phyloP scores from a whole-genome alignment of 2,888 invertebrate genomes.

The Eupsilia transversa region DNA sequence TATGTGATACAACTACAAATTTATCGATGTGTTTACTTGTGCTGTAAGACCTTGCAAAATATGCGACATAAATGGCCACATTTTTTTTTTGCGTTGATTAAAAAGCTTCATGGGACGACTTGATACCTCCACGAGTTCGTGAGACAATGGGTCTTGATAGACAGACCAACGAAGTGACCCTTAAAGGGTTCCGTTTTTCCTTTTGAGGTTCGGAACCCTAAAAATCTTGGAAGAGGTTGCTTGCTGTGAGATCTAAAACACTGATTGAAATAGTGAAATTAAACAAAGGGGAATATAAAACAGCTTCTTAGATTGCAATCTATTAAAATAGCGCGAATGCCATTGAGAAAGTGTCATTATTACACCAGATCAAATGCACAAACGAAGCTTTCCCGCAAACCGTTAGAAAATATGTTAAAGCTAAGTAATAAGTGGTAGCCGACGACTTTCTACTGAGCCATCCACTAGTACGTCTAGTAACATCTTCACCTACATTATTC shows the following conservation, averaged over 20 bases:
- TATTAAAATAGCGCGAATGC: neutral
- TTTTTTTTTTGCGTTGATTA: too few species aligned
- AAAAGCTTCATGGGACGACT: neutral
- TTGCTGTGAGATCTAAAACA: neutral
- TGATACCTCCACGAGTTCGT: too few species aligned
- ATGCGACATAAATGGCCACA: too few species aligned
- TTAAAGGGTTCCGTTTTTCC: neutral
- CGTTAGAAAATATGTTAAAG: slow-evolving; percentile 44
- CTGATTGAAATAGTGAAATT: neutral
- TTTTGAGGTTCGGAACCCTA: neutral
- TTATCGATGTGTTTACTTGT: too few species aligned
- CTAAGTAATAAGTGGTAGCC: slow-evolving; percentile 1
- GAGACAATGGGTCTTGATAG: neutral
- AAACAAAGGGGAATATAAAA: neutral
- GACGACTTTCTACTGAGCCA: slow-evolving; percentile 22
- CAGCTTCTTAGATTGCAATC: slow-evolving; percentile 8
- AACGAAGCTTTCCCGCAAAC: slow-evolving; percentile 40
- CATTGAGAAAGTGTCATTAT: slow-evolving; percentile 35
- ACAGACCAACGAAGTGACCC: neutral
- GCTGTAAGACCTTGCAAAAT: too few species aligned
- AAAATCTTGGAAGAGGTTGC: neutral
- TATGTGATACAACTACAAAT: too few species aligned
- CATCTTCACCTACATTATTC: slow-evolving; percentile 23
- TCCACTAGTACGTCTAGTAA: neutral
- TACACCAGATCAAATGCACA: slow-evolving; percentile 25